phyloP scores from a whole-genome alignment of 1,140 invertebrate genomes.

The Campodea augens region DNA sequence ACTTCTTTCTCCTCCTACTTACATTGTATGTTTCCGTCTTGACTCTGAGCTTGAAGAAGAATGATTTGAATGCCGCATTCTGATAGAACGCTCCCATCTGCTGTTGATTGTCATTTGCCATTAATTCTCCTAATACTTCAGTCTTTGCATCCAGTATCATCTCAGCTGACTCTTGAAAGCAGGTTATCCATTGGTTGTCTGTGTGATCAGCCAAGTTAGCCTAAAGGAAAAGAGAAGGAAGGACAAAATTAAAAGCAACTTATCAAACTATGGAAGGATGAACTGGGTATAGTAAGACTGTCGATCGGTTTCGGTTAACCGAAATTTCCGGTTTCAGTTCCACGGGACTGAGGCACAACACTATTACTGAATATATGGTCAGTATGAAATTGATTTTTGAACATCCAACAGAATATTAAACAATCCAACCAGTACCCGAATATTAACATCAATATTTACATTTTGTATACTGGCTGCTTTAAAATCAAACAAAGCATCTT shows the following conservation, averaged over 20 bases:
- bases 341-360: not conserved
- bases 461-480: no score
- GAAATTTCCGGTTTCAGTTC: not conserved
- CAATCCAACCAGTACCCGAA: no score
- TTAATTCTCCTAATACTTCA: conserved; percentile 50
- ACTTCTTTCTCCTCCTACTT: no score
- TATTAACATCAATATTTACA: no score
- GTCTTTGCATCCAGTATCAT: conserved; percentile 51
- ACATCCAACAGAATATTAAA: not conserved
- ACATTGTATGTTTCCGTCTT: conserved; percentile 83
- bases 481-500: no score
- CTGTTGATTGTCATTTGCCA: conserved; percentile 32
- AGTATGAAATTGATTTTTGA: not conserved
- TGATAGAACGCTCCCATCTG: conserved; percentile 39
- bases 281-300: not conserved
- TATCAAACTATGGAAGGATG: conserved; percentile 3
- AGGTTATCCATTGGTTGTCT: conserved; percentile 65
- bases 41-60: conserved; percentile 57
- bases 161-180: conserved; percentile 76
- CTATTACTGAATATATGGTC: not conserved
- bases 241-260: conserved; percentile 5
- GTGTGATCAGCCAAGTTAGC: conserved; percentile 61
- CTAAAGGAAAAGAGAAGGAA: conserved; percentile 26
- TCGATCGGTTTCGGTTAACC: no score
- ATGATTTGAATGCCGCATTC: conserved; percentile 55